phyloP scores from a whole-genome alignment of 2,888 invertebrate species.

The Aphodius sticticus region DNA sequence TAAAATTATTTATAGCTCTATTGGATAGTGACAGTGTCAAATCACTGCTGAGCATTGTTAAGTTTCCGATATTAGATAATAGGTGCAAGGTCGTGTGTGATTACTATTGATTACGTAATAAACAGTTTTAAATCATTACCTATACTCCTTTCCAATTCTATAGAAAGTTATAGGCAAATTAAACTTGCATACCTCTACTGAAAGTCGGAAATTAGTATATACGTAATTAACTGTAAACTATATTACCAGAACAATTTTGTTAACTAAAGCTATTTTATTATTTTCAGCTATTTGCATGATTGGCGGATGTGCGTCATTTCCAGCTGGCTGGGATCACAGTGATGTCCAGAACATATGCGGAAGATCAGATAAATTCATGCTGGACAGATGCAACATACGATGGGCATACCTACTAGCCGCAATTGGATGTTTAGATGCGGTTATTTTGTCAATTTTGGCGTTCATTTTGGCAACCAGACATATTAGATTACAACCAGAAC shows the following conservation, averaged over 20 bases:
- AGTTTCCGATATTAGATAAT: background rate
- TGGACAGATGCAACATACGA: slow-evolving; percentile 87
- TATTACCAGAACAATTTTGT: background rate
- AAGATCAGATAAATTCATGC: slow-evolving; percentile 76
- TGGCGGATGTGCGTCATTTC: slow-evolving; percentile 87
- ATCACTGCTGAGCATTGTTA: background rate
- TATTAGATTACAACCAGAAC: slow-evolving; percentile 84
- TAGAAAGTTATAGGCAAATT: background rate
- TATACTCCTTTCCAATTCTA: background rate
- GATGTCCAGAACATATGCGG: slow-evolving; percentile 88
- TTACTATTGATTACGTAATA: background rate
- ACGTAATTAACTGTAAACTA: background rate
- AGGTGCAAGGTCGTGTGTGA: background rate
- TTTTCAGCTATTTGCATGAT: slow-evolving; percentile 85
- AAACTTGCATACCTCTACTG: background rate
- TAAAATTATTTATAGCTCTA: too few species aligned
- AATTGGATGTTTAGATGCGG: slow-evolving; percentile 86
- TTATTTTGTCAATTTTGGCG: slow-evolving; percentile 87
- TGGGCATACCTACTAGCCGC: slow-evolving; percentile 95
- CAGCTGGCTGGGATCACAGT: slow-evolving; percentile 89
- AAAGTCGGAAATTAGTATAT: slow-evolving; percentile 18
- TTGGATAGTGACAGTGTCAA: background rate
- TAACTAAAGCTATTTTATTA: slow-evolving; percentile 32
- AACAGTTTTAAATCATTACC: background rate
- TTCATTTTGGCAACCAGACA: slow-evolving; percentile 93